phyloP scores from a whole-genome alignment of 1,140 invertebrate species.

The Drosophila asahinai region DNA sequence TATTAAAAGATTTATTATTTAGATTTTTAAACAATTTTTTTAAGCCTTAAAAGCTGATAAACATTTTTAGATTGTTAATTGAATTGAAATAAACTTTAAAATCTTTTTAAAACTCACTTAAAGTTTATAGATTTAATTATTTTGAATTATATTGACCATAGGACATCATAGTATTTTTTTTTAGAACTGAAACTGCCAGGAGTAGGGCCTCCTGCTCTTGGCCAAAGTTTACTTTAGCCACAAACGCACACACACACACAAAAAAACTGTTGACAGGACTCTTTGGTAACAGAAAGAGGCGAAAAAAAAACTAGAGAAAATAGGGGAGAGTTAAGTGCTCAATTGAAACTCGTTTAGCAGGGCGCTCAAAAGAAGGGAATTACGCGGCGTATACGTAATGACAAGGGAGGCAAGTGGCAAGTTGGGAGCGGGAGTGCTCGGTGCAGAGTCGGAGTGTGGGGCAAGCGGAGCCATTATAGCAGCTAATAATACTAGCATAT shows the following conservation, averaged over 20 bases:
- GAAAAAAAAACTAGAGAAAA: constrained; percentile 4
- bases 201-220: not conserved
- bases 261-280: constrained; percentile 43
- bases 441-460: not conserved
- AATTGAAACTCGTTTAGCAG: constrained; percentile 66
- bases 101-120: no score
- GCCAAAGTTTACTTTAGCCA: constrained; percentile 17
- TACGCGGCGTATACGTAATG: constrained; percentile 72
- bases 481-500: constrained; percentile 82
- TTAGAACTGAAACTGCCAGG: not conserved
- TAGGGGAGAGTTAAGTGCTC: constrained; percentile 41
- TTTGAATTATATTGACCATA: no score
- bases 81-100: no score
- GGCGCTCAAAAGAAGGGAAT: constrained; percentile 33
- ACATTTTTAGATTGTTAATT: no score
- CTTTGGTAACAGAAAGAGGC: constrained; percentile 4
- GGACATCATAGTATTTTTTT: not conserved
- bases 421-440: not conserved
- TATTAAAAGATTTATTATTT: no score
- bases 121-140: no score
- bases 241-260: constrained; percentile 13
- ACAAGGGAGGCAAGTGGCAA: constrained; percentile 1
- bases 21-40: no score
- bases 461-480: constrained; percentile 57
- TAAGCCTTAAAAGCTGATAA: no score